Conservation (phyloP, 2,113 vertebrate species). For the Pelobates fuscus region DNA sequence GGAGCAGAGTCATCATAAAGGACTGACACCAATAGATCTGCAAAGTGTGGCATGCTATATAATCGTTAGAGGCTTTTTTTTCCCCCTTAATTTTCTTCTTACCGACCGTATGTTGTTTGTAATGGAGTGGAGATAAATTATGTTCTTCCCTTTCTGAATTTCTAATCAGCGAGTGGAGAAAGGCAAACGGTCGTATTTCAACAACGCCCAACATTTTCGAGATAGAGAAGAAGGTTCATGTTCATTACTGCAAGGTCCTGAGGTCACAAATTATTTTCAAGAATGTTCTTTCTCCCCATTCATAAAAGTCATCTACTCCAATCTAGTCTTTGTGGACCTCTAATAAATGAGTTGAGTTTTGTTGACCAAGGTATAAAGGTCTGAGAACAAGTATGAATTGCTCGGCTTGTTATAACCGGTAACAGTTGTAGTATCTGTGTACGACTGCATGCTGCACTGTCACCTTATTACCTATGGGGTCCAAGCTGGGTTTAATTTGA, state of each 20-base stretch:
- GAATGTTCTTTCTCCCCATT: no score
- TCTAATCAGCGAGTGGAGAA: no score
- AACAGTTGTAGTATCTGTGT: not conserved
- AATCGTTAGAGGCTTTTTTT: conserved; percentile 1
- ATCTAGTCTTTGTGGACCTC: no score
- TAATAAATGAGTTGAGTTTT: no score
- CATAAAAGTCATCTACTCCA: no score
- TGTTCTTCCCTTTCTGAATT: not conserved
- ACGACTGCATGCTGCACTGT: not conserved
- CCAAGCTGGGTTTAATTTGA: conserved; percentile 13
- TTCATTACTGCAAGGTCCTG: no score
- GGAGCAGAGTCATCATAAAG: not conserved
- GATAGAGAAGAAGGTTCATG: no score
- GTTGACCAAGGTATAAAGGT: no score
- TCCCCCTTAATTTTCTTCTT: not conserved
- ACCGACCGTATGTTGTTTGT: not conserved
- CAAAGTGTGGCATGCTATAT: conserved; percentile 1
- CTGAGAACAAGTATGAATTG: no score
- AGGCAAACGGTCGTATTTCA: no score
- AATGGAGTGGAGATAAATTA: conserved; percentile 24
- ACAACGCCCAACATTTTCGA: no score
- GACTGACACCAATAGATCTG: conserved; percentile 9
- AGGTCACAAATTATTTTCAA: no score
- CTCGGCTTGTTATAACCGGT: not conserved
- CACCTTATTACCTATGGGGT: not conserved